phyloP scores from a whole-genome alignment of 2,113 vertebrate genomes.

The Macrotus californicus region DNA sequence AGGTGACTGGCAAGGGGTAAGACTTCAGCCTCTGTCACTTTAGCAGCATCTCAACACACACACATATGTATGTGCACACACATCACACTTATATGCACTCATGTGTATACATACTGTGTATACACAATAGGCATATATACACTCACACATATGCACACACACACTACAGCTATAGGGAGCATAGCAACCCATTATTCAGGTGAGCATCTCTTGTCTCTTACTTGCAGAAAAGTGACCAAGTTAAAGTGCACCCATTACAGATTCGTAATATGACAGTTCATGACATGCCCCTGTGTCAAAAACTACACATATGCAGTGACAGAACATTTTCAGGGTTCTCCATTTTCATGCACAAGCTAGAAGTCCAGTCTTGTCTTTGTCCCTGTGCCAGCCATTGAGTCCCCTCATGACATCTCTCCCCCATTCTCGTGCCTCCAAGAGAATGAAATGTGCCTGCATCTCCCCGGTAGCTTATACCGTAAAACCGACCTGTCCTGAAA shows the following conservation, averaged over 20 bases:
- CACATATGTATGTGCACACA: not conserved
- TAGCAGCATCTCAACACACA: not conserved
- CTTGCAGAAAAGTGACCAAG: not conserved
- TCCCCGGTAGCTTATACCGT: not conserved
- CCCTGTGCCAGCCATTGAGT: not conserved
- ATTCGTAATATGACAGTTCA: not conserved
- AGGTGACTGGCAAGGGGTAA: not conserved
- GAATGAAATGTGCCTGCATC: not conserved
- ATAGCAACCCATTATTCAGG: not conserved
- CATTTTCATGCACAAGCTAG: not conserved
- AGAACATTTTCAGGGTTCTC: not conserved
- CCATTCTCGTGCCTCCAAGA: not conserved
- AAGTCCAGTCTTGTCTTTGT: not conserved
- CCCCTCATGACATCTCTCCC: not conserved
- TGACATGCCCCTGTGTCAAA: not conserved
- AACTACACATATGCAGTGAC: not conserved
- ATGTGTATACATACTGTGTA: not conserved
- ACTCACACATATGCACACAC: not conserved
- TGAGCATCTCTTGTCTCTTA: not conserved
- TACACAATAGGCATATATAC: not conserved
- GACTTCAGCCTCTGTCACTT: not conserved
- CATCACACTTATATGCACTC: not conserved
- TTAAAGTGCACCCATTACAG: not conserved
- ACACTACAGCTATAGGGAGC: not conserved
- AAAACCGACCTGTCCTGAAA: not conserved